Base-by-base conservation (phyloP, 2,888 invertebrate species). In the Chloroclysta siterata region DNA sequence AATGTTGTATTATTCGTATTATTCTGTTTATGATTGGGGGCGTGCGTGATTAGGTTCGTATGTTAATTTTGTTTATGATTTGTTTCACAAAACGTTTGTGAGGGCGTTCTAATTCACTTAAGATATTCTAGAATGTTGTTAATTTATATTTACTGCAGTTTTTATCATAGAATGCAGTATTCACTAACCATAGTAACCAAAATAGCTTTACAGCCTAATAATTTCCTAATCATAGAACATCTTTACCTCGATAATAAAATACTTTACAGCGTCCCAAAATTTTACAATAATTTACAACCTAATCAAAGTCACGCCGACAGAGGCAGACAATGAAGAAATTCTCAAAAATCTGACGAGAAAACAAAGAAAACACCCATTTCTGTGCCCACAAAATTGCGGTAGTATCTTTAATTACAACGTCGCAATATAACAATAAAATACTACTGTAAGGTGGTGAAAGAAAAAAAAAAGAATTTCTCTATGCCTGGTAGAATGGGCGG, bases 391-490 rank as follows among this genome's bases (percentile, higher is more conserved):
- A 75, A n/a, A 79, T 80, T 85, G 88, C 83, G 84, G 89, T 88
- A 83, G 80, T 81, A 72, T 81, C 73, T 64, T 15, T 77, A 77
- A 88, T 87, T 81, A 87, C 79, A 80, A 74, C 79, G 83, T 81
- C 81, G 80, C 83, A 85, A 85, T 84, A 83, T 79, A 86, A 82
- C 78, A 82, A 88, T 81, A 83, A 73, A 80, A 78, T 73, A 88
- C 89, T 89, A 89, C 89, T 77, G 89, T 87, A 86, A 82, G 81
- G 79, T 83, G 82, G 80, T 81, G 73, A 73, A 75, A 75, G 83
- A 79, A 74, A 78, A 51, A 50, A 46, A 76, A 83, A 82, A 80
- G 79, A 72, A 78, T 75, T 82, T 83, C 81, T 82, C 78, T 78
- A 72, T 75, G 66, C 57, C 68, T 69, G 68, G 68, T 68, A 66